Evolutionary conservation across 2,113 vertebrate species (phyloP), one percentile per base, ranked within the genome.

Genomic region (Crocuta crocuta): DNA sequence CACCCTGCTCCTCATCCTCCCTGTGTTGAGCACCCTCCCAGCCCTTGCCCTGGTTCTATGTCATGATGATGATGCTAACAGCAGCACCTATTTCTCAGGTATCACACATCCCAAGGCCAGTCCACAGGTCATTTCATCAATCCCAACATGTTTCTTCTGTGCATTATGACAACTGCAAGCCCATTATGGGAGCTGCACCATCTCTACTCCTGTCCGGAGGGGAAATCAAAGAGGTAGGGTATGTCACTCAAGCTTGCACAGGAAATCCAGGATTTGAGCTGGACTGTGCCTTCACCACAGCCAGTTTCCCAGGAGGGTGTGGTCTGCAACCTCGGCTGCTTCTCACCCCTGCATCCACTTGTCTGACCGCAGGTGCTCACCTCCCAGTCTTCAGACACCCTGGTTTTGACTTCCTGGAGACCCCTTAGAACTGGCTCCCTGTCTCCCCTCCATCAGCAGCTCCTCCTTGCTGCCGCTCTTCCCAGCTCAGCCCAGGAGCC

Each of bases 121-220:
- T 70, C 10, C 4, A 0, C 19, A 5, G 23, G 7, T 50, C 65
- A 12, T 55, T 45, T 24, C 4, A 5, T 33, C 76, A n/a, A 4
- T 9, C 70, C n/a, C 58, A 1, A 8, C 43, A 3, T 1, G 1
- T 5, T 63, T 35, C 58, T 12, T 4, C 21, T 48, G 9, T 81
- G 55, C 85, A 21, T 15, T 1, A 7, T 2, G 31, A 12, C 7
- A 15, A 9, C 7, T 4, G 10, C 39, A 15, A 2, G 23, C 70
- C 43, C n/a, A 5, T 26, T 21, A 1, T 3, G 19, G 53, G 33
- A 28, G 33, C 15, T 15, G 11, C 6, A 17, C 1, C 15, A 17
- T 1, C 3, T 4, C n/a, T 3, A 13, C 17, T n/a, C 50, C 78
- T 15, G 1, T 26, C 4, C 2, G 7, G 5, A 89, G 26, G 10